Evolutionary conservation across 2,888 invertebrate genomes (phyloP), one percentile per base, ranked within the genome.

Genomic region (Nomada ferruginata): DNA sequence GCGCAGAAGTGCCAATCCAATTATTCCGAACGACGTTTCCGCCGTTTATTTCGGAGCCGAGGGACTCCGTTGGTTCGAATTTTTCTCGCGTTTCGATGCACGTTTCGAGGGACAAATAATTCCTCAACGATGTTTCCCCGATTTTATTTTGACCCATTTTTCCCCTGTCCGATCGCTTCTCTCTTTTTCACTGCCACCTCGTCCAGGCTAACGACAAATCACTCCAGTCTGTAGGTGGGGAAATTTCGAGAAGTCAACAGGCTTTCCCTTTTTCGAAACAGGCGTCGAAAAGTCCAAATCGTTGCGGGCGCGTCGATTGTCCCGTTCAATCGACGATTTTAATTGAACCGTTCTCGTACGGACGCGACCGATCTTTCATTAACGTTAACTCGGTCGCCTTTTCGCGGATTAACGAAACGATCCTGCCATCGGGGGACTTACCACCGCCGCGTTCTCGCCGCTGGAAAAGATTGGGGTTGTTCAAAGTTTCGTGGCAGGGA

Each of bases 1-100:
- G 3, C 20, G 9, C 50, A 79, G 66, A 83, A 86, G 78, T 69
- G 50, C 69, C 76, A 78, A 87, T 87, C 74, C 86, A 86, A 85
- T 86, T 86, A 86, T 75, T 87, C 70, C 50, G 23, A 15, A 42
- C 63, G 44, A 57, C 55, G 55, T 73, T 86, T 70, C 76, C 64
- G 65, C 59, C 85, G 59, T 87, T 77, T 76, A 78, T 71, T 87
- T 78, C 70, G 60, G 59, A 36, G 65, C 59, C 59, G 53, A 74
- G 68, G 78, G 55, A 72, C 59, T 42, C 13, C 52, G 23, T 42
- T 47, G 61, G 36, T 36, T 60, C 44, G 11, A 65, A 9, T 65
- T 44, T 77, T 44, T 44, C 69, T 42, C 82, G 60, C 72, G 82
- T 73, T 69, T 55, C 65, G 82, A 82, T 70, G 61, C 61, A 63